Conservation (phyloP, 2,113 vertebrate species). For the Speoplatyrhinus poulsoni region DNA sequence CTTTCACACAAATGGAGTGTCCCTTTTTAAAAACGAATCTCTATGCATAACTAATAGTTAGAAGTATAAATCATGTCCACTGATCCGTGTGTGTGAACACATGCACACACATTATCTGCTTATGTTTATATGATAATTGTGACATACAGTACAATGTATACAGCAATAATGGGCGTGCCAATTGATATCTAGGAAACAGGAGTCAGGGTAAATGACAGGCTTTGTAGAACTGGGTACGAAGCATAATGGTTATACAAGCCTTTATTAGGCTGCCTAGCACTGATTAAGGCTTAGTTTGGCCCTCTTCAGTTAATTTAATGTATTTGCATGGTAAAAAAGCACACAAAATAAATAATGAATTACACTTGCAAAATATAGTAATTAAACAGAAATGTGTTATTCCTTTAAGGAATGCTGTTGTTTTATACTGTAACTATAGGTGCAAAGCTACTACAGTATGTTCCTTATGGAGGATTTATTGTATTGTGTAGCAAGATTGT, state of each 20-base stretch:
- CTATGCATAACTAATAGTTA: not conserved
- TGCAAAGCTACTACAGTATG: not conserved
- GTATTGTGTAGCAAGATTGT: too few relatives aligned
- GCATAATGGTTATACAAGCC: constrained; percentile 29
- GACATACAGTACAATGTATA: constrained; percentile 17
- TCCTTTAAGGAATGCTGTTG: too few relatives aligned
- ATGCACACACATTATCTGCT: constrained; percentile 27
- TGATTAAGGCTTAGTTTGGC: constrained; percentile 45
- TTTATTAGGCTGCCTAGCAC: constrained; percentile 41
- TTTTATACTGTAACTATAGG: too few relatives aligned
- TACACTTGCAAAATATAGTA: constrained; percentile 3
- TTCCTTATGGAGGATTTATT: too few relatives aligned
- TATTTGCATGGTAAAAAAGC: constrained; percentile 26
- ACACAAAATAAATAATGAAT: constrained; percentile 22
- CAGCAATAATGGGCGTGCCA: constrained; percentile 53
- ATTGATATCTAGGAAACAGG: constrained; percentile 44
- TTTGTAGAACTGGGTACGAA: constrained; percentile 32
- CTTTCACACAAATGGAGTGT: too few relatives aligned
- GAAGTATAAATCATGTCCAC: constrained; percentile 9
- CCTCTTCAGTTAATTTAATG: constrained; percentile 37
- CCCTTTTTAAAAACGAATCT: too few relatives aligned
- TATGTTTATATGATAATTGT: constrained; percentile 38
- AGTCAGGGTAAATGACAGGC: constrained; percentile 63
- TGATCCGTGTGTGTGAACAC: constrained; percentile 1
- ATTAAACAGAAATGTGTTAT: not conserved